Conservation (phyloP, 2,113 vertebrate genomes). For the Gulo gulo region DNA sequence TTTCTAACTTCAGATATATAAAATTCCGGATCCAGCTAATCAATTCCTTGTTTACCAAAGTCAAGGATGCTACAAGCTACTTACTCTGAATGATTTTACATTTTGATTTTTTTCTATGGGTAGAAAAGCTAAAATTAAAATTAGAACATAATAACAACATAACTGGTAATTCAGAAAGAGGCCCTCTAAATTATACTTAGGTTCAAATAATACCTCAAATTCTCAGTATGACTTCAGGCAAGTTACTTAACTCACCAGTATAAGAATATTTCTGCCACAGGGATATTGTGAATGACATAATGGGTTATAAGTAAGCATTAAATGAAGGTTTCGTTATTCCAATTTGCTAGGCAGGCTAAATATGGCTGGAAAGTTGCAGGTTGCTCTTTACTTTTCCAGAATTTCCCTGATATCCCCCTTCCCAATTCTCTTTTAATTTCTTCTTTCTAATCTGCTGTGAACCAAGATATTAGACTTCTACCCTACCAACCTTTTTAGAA, state of each 20-base stretch:
- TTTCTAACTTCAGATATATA: background rate
- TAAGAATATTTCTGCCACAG: background rate
- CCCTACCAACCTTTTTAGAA: background rate
- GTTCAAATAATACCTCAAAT: background rate
- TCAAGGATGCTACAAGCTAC: background rate
- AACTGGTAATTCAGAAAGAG: background rate
- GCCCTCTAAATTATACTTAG: background rate
- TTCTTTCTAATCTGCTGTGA: background rate
- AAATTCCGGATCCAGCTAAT: background rate
- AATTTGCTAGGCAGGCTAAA: background rate
- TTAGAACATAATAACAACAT: background rate
- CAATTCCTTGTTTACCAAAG: background rate
- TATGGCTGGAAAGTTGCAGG: background rate
- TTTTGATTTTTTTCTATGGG: background rate
- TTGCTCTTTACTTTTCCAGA: background rate
- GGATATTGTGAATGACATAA: background rate
- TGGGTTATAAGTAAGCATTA: background rate
- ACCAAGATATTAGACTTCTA: background rate
- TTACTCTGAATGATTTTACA: background rate
- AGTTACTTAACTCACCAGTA: background rate
- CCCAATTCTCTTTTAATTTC: background rate
- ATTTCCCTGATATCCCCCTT: background rate
- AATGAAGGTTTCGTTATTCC: background rate
- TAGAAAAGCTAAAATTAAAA: background rate
- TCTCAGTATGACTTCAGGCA: background rate